Conservation (phyloP, 2,797 vertebrate genomes). For the Phoxinus dragarum region DNA sequence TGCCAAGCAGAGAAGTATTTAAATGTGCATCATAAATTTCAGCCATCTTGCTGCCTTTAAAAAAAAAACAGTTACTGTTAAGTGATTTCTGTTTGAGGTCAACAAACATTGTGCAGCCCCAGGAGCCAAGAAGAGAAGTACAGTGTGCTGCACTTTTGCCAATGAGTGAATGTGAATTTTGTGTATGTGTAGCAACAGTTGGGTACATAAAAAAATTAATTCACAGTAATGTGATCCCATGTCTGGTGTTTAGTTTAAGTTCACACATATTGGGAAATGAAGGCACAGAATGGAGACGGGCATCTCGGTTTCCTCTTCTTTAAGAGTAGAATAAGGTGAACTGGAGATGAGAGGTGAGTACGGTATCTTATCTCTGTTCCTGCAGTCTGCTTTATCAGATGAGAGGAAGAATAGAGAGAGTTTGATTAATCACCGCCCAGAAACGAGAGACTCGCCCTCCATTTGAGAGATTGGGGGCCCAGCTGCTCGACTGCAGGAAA, state of each 20-base stretch:
- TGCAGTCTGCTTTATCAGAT: slow-evolving; percentile 75
- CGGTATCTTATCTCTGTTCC: slow-evolving; percentile 26
- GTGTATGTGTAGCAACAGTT: slow-evolving; percentile 31
- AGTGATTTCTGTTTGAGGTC: slow-evolving; percentile 17
- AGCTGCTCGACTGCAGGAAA: slow-evolving; percentile 31
- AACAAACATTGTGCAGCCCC: slow-evolving; percentile 16
- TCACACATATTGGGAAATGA: slow-evolving; percentile 53
- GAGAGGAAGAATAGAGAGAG: slow-evolving; percentile 55
- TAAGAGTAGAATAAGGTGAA: slow-evolving; percentile 18
- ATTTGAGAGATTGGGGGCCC: slow-evolving; percentile 62
- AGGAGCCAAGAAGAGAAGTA: background rate
- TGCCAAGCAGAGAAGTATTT: slow-evolving; percentile 52
- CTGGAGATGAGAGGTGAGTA: background rate
- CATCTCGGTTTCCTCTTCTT: slow-evolving; percentile 13
- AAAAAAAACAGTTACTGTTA: slow-evolving; percentile 8
- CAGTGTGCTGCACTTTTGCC: slow-evolving; percentile 11
- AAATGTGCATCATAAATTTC: slow-evolving; percentile 39
- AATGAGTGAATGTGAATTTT: slow-evolving; percentile 27
- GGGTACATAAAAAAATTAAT: slow-evolving; percentile 34
- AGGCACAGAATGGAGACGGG: slow-evolving; percentile 48
- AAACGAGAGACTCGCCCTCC: slow-evolving; percentile 77
- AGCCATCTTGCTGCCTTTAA: slow-evolving; percentile 34
- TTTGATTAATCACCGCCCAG: slow-evolving; percentile 57
- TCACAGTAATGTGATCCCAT: slow-evolving; percentile 44
- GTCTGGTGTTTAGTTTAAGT: slow-evolving; percentile 48